Conservation (phyloP, 1,140 invertebrate species). For the Cyrtorhinus lividipennis region DNA sequence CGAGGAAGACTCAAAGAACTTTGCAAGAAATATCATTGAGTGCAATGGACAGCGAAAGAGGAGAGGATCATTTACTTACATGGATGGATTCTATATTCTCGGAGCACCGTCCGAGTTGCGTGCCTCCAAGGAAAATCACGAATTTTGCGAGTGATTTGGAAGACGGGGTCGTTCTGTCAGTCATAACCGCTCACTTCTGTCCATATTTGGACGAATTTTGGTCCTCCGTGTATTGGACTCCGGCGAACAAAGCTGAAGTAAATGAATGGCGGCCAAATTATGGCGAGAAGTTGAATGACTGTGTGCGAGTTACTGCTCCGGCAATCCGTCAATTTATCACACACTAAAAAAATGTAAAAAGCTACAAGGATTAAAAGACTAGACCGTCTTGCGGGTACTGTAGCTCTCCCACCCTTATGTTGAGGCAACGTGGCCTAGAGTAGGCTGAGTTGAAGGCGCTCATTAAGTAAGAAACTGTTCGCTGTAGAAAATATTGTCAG, state of each 20-base stretch:
- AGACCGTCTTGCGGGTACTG: too few relatives aligned
- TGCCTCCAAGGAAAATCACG: conserved; percentile 19
- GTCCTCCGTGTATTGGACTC: conserved; percentile 27
- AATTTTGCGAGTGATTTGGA: conserved; percentile 28
- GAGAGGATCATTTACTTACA: conserved; percentile 11
- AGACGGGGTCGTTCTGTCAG: conserved; percentile 30
- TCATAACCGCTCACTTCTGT: conserved; percentile 30
- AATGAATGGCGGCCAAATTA: too few relatives aligned
- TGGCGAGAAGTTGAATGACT: too few relatives aligned
- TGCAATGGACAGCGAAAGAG: neutral
- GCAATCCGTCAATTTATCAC: too few relatives aligned
- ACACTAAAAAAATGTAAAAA: too few relatives aligned
- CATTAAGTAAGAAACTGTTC: too few relatives aligned
- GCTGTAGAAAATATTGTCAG: too few relatives aligned
- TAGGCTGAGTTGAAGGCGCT: too few relatives aligned
- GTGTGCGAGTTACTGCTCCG: too few relatives aligned
- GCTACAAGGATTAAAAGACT: too few relatives aligned
- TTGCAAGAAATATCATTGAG: neutral
- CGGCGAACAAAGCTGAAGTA: conserved; percentile 27
- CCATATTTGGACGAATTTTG: conserved; percentile 30
- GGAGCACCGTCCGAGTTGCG: neutral
- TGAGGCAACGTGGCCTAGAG: too few relatives aligned
- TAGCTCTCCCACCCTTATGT: too few relatives aligned
- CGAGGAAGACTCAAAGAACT: conserved; percentile 11
- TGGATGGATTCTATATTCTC: conserved; percentile 15